These are phyloP conservation scores for Passerina amoena DNA, from an alignment of 2,113 vertebrate species.

Conservation along the genomic window DNA sequence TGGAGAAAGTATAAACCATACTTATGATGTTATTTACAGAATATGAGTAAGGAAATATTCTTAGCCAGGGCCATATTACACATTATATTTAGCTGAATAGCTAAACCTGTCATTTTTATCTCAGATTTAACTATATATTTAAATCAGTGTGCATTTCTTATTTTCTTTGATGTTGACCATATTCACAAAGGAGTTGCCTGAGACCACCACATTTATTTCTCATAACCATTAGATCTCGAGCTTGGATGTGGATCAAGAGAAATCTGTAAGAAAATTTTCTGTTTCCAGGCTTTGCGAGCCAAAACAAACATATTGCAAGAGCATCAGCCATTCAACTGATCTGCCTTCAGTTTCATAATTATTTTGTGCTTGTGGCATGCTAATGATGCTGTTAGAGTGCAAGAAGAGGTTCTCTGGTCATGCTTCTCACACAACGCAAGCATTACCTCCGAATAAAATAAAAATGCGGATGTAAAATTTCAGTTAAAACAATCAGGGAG, in stretches of 20 bases:
- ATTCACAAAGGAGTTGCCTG: not conserved
- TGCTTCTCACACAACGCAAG: not conserved
- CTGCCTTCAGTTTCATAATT: not conserved
- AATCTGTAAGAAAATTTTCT: not conserved
- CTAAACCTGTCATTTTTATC: slow-evolving; percentile 2
- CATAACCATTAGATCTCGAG: not conserved
- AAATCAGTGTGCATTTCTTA: not conserved
- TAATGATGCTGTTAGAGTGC: not conserved
- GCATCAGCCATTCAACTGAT: not conserved
- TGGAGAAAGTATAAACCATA: not conserved
- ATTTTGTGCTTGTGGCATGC: rapidly evolving
- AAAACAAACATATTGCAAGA: not conserved
- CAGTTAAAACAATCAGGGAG: not conserved
- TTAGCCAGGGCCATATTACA: not conserved
- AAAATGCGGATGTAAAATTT: not conserved
- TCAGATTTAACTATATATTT: not conserved
- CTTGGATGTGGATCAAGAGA: not conserved
- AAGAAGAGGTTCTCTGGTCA: not conserved
- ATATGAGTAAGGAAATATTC: not conserved
- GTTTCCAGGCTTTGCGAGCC: not conserved
- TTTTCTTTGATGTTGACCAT: not conserved
- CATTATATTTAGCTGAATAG: not conserved
- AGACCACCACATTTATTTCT: not conserved
- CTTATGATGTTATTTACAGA: not conserved
- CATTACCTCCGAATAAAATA: rapidly evolving